Base-by-base conservation (phyloP, 2,888 invertebrate species). In the Lasioglossum zephyrum region DNA sequence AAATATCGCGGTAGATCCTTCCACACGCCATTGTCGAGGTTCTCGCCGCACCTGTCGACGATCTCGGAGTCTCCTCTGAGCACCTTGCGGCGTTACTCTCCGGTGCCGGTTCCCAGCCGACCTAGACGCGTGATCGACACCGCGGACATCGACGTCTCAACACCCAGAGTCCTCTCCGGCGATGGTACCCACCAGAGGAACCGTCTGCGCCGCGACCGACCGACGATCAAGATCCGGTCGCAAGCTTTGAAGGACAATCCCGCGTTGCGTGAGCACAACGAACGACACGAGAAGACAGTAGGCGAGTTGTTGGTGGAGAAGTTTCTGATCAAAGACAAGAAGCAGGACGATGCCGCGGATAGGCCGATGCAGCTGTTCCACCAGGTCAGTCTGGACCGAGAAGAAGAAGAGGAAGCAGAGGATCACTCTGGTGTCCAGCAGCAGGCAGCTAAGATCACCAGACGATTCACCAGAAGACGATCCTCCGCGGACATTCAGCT, bases 111-210 rank as follows among this genome's bases (percentile, higher is more conserved):
- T 13, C 93, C 96, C 2, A 95, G 96, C 2, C 96, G 97, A 78
- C 97, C 98, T 2, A 97, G 97, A 76, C 96, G 97, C 89, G 92
- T 94, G 13, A 97, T 98, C 87, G 98, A 98, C 94, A 98, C 98
- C 4, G 97, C 98, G 49, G 98, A 98, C 93, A 98, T 98, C 89
- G 98, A 98, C 94, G 98, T 98, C 0, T 97, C 98, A 0, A 96
- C 96, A 87, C 93, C 93, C 0, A 91, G 92, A 86, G 92, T 92
- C 18, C 73, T 92, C 0, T 57, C 92, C 0, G 89, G 88, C 31
- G 91, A 92, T 0, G 85, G 86, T 0, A 80, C 72, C 16, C 93
- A 72, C 77, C 93, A 84, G 86, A 93, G 86, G 84, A 92, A 93
- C 73, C 92, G 93, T 3, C 88, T 93, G 13, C 93, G 92, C 82